These are phyloP conservation scores for Watsonalla cultraria DNA, from an alignment of 2,888 invertebrate species.

Conservation along the genomic window DNA sequence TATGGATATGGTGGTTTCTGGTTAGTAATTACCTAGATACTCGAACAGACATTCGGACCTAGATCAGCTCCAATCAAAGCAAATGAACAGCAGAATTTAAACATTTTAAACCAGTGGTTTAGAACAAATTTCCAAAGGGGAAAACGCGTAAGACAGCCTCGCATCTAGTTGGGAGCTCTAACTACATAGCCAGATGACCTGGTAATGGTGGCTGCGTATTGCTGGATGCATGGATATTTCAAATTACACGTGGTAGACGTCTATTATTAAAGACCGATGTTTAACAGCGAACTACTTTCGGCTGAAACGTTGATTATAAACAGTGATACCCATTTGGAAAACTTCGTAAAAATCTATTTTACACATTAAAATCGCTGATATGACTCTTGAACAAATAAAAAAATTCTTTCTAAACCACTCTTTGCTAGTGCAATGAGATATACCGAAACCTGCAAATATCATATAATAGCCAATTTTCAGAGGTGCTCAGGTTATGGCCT, in stretches of 20 bases:
- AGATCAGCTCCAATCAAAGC: neutral
- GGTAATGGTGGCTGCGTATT: neutral
- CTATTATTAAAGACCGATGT: no score
- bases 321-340: no score
- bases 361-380: neutral
- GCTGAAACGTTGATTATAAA: no score
- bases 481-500: constrained; percentile 58
- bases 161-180: neutral
- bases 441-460: no score
- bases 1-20: constrained; percentile 73
- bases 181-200: neutral
- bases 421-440: no score
- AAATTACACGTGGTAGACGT: no score
- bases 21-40: constrained; percentile 17
- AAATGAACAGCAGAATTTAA: no score
- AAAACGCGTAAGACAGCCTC: no score
- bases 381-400: neutral
- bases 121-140: no score
- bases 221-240: no score
- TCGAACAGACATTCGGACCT: no score
- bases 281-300: no score
- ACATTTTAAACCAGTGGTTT: neutral
- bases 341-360: neutral
- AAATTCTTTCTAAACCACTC: neutral
- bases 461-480: constrained; percentile 17